Percentiles rank a stretch among this genome's conserved stretches.
Conservation (phyloP, 2,113 vertebrate genomes). For the Solea senegalensis region DNA sequence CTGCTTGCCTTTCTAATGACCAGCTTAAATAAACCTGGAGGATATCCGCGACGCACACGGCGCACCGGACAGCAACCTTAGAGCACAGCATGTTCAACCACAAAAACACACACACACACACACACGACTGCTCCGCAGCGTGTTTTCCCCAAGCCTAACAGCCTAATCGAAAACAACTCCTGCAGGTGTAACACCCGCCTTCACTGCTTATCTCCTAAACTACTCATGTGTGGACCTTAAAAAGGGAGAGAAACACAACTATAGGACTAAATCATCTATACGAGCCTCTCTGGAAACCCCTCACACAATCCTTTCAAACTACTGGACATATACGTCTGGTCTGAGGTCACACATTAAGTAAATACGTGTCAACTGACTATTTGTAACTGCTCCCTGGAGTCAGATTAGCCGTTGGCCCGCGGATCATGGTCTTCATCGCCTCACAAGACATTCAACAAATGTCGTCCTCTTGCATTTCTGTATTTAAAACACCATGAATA, state of each 20-base stretch:
- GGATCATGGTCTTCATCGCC: constrained; percentile 39
- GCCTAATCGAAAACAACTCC: constrained; percentile 53
- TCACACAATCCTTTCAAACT: constrained; percentile 33
- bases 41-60: constrained; percentile 8
- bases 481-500: constrained; percentile 61
- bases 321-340: constrained; percentile 42
- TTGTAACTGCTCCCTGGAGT: constrained; percentile 57
- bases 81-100: constrained; percentile 7
- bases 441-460: constrained; percentile 43
- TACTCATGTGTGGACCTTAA: constrained; percentile 35
- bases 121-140: constrained; percentile 15
- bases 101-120: constrained; percentile 11
- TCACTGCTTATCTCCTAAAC: constrained; percentile 47
- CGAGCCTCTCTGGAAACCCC: constrained; percentile 48
- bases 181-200: constrained; percentile 44
- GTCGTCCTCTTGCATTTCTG: constrained; percentile 35
- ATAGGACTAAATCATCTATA: constrained; percentile 59
- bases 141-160: constrained; percentile 21
- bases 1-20: constrained; percentile 71
- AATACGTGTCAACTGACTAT: constrained; percentile 50
- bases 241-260: constrained; percentile 28
- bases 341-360: constrained; percentile 47
- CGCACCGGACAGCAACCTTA: constrained; percentile 14
- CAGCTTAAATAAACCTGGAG: constrained; percentile 58
- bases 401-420: constrained; percentile 60